Evolutionary conservation across 2,888 invertebrate genomes (phyloP).

Genomic region (Notodonta dromedarius): DNA sequence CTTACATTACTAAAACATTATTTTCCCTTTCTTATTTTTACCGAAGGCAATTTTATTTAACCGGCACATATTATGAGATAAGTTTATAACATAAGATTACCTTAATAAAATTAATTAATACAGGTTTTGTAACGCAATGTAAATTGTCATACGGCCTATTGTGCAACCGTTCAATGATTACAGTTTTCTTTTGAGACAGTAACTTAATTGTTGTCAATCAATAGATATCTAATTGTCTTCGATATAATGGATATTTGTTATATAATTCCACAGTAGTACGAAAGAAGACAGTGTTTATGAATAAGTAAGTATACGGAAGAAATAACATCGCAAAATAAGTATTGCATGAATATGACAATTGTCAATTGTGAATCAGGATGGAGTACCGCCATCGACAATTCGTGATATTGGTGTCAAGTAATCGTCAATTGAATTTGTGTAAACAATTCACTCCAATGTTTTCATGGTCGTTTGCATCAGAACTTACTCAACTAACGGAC

Average conservation of each 20-base stretch:
- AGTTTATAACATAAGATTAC: too few relatives aligned
- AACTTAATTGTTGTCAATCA: background rate
- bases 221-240: too few relatives aligned
- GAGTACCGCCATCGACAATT: background rate
- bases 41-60: too few relatives aligned
- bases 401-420: conserved; percentile 12
- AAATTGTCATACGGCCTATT: too few relatives aligned
- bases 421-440: conserved; percentile 23
- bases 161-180: too few relatives aligned
- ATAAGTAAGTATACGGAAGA: background rate
- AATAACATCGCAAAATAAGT: background rate
- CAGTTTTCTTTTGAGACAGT: too few relatives aligned
- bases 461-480: conserved; percentile 32
- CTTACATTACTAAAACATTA: background rate
- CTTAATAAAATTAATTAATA: too few relatives aligned
- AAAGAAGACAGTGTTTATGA: too few relatives aligned
- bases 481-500: conserved; percentile 6
- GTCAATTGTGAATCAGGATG: background rate
- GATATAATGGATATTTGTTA: too few relatives aligned
- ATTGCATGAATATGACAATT: background rate
- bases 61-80: too few relatives aligned
- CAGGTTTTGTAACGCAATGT: too few relatives aligned
- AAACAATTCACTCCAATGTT: conserved; percentile 27
- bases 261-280: too few relatives aligned
- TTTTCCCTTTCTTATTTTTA: background rate